These are phyloP conservation scores for Nycticryphes semicollaris DNA, from an alignment of 2,113 vertebrate species.

Conservation along the genomic window DNA sequence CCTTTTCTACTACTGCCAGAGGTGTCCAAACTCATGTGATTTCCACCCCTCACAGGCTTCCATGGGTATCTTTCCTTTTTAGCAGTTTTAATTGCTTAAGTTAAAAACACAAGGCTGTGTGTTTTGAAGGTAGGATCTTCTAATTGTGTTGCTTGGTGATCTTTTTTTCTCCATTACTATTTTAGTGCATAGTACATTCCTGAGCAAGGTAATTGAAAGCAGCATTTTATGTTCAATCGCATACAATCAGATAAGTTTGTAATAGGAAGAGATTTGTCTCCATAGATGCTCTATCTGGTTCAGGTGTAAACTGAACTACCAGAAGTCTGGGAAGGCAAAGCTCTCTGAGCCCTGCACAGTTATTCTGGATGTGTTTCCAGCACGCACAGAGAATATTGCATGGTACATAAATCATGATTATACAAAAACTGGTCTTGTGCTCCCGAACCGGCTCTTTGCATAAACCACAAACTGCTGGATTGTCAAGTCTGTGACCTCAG, in stretches of 20 bases:
- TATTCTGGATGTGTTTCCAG: conserved; percentile 22
- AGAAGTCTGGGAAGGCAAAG: neutral
- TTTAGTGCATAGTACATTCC: neutral
- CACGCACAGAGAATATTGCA: neutral
- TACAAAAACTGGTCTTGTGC: conserved; percentile 31
- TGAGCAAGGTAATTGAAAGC: neutral
- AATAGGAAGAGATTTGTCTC: neutral
- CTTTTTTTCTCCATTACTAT: neutral
- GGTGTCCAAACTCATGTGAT: neutral
- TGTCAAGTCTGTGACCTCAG: conserved; percentile 24
- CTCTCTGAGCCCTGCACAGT: neutral
- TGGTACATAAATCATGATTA: conserved; percentile 24
- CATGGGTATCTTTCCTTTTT: neutral
- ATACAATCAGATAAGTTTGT: neutral
- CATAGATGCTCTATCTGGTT: neutral
- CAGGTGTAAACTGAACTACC: neutral
- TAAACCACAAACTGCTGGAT: conserved; percentile 35
- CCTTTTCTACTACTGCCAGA: neutral
- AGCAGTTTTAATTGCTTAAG: neutral
- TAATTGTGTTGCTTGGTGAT: neutral
- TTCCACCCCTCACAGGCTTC: neutral
- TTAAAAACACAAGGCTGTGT: neutral
- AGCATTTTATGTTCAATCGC: neutral
- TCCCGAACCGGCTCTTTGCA: conserved; percentile 44
- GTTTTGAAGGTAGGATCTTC: neutral